phyloP scores from a whole-genome alignment of 35 echinoderm and acorn worm species.

The Acanthaster planci region DNA sequence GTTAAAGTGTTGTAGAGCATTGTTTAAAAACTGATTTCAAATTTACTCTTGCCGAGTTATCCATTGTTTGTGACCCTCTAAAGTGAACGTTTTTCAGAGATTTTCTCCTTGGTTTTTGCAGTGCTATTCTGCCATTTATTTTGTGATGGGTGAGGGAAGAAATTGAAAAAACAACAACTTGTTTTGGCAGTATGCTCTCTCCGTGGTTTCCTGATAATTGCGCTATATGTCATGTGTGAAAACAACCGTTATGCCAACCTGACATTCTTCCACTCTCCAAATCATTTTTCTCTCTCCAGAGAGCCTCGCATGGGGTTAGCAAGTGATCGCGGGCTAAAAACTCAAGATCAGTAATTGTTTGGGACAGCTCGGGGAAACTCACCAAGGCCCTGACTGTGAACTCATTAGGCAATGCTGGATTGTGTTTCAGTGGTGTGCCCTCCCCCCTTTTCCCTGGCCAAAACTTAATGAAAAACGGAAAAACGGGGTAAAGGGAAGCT shows the following conservation, averaged over 20 bases:
- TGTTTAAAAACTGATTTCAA: too few relatives aligned
- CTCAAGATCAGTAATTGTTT: slow-evolving; percentile 1
- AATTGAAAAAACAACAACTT: slow-evolving; percentile 21
- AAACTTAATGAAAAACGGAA: slow-evolving; percentile 31
- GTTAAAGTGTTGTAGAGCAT: too few relatives aligned
- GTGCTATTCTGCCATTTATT: too few relatives aligned
- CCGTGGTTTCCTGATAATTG: not conserved
- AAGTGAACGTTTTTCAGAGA: too few relatives aligned
- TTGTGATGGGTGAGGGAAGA: not conserved
- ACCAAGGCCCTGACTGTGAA: slow-evolving; percentile 17
- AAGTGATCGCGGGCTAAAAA: slow-evolving; percentile 14
- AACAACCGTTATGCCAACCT: slow-evolving; percentile 7
- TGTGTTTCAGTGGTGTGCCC: slow-evolving; percentile 9
- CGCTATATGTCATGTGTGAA: not conserved
- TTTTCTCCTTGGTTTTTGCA: too few relatives aligned
- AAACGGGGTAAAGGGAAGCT: not conserved
- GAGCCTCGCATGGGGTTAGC: slow-evolving; percentile 20
- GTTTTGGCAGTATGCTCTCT: not conserved
- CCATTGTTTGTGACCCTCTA: too few relatives aligned
- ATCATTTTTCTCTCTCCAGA: not conserved
- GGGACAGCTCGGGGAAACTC: not conserved
- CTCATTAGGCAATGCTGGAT: not conserved
- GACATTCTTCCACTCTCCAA: slow-evolving; percentile 6
- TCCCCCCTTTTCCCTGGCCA: not conserved
- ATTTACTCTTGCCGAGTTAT: too few relatives aligned